Percentiles rank a stretch among this genome's conserved stretches.
Conservation (phyloP, 2,888 invertebrate species). For the Rhaphigaster nebulosa region DNA sequence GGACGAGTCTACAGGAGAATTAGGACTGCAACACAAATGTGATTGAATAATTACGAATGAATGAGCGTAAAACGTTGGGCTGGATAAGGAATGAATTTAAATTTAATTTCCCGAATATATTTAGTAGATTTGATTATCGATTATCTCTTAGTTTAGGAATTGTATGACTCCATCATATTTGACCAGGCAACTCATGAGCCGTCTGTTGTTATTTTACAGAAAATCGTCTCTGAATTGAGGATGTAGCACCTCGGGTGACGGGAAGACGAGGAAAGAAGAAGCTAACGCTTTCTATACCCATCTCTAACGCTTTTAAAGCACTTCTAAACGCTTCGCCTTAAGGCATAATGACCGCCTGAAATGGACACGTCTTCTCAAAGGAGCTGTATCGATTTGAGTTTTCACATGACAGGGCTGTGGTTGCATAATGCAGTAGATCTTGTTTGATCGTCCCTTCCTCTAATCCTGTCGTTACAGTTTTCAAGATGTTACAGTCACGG, state of each 20-base stretch:
- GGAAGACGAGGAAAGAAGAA: neutral
- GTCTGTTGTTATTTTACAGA: neutral
- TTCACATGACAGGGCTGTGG: neutral
- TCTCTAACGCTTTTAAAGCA: conserved; percentile 2
- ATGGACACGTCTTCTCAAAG: conserved; percentile 10
- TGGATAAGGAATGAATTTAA: too few species aligned
- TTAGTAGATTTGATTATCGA: neutral
- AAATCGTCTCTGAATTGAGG: neutral
- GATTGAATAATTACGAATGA: too few species aligned
- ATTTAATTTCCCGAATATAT: too few species aligned
- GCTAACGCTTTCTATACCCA: neutral
- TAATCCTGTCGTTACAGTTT: neutral
- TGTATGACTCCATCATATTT: neutral
- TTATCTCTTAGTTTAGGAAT: too few species aligned
- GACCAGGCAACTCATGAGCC: neutral
- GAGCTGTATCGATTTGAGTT: neutral
- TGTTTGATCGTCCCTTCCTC: neutral
- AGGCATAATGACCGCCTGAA: neutral
- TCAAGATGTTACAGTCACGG: conserved; percentile 26
- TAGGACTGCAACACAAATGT: too few species aligned
- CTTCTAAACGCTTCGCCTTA: conserved; percentile 10
- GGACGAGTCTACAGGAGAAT: too few species aligned
- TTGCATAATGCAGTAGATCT: neutral
- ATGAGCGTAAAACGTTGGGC: too few species aligned
- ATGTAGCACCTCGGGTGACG: neutral